Evolutionary conservation across 2,888 invertebrate species (phyloP).

Genomic region (Rhaphigaster nebulosa): DNA sequence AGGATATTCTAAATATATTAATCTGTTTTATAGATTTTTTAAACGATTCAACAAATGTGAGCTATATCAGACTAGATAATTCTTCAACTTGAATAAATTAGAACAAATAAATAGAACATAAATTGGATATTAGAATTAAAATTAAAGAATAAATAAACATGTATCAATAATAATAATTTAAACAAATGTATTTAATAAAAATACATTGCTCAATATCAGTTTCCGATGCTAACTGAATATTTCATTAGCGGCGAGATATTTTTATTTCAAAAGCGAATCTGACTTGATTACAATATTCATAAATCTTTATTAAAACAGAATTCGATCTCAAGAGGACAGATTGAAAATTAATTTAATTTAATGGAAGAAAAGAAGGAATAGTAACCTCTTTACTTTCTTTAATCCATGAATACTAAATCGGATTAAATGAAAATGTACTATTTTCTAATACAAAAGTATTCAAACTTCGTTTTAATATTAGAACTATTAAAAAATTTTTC

Average conservation of each 20-base stretch:
- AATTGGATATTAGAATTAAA: too few species aligned
- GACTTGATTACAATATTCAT: background rate
- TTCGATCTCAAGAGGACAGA: background rate
- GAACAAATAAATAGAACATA: too few species aligned
- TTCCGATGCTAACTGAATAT: background rate
- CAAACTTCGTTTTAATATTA: too few species aligned
- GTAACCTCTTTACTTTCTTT: background rate
- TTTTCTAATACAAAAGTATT: background rate
- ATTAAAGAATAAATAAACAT: too few species aligned
- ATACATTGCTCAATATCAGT: background rate
- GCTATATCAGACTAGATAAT: too few species aligned
- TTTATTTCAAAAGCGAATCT: background rate
- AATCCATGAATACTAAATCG: background rate
- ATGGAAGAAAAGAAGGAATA: background rate
- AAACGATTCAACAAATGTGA: too few species aligned
- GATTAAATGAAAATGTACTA: background rate
- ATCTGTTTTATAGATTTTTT: too few species aligned
- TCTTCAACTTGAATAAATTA: too few species aligned
- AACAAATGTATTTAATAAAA: too few species aligned
- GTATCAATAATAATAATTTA: too few species aligned
- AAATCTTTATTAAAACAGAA: constrained; percentile 3
- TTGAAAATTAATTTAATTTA: constrained; percentile 6
- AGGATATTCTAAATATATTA: too few species aligned
- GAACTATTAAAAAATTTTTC: too few species aligned
- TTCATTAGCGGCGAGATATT: background rate